A percentile compares a stretch with the other conserved stretches of the same genome.
Conservation (phyloP, 2,113 vertebrate species). For the Callionymus lyra region DNA sequence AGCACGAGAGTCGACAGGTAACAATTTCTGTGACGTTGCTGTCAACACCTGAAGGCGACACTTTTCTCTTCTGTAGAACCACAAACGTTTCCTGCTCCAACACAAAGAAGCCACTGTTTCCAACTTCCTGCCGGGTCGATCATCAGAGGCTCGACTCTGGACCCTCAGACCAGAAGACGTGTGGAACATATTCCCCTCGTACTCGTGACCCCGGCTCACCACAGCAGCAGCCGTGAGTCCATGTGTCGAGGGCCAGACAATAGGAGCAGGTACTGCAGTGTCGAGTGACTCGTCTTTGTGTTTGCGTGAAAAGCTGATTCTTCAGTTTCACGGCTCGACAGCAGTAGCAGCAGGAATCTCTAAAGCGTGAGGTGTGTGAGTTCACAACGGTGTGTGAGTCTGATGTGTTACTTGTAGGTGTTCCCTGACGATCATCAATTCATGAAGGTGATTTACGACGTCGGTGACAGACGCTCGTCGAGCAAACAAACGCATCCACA, state of each 20-base stretch:
- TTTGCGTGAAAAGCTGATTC: conserved; percentile 42
- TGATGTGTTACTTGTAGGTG: too few species aligned
- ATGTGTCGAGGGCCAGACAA: conserved; percentile 32
- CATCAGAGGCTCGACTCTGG: conserved; percentile 5
- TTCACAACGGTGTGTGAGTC: conserved; percentile 8
- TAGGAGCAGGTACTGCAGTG: conserved; percentile 33
- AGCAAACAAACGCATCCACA: too few species aligned
- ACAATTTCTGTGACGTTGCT: too few species aligned
- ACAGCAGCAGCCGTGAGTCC: conserved; percentile 23
- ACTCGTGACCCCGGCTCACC: neutral
- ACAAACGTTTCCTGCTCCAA: neutral
- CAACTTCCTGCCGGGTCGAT: conserved; percentile 13
- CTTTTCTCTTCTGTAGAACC: neutral
- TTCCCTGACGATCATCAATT: too few species aligned
- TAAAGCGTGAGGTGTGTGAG: conserved; percentile 2
- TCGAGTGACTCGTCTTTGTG: conserved; percentile 54
- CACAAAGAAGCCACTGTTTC: conserved; percentile 23
- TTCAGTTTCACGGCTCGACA: conserved; percentile 39
- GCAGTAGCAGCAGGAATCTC: conserved; percentile 3
- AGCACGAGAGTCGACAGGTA: too few species aligned
- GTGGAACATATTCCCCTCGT: conserved; percentile 13
- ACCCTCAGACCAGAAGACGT: conserved; percentile 17
- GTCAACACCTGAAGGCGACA: too few species aligned
- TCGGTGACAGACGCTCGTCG: too few species aligned
- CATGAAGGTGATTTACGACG: too few species aligned